Percentiles rank a stretch among this genome's conserved stretches.
Evolutionary conservation across 2,888 invertebrate species (phyloP).

Genomic region (Labia minor): DNA sequence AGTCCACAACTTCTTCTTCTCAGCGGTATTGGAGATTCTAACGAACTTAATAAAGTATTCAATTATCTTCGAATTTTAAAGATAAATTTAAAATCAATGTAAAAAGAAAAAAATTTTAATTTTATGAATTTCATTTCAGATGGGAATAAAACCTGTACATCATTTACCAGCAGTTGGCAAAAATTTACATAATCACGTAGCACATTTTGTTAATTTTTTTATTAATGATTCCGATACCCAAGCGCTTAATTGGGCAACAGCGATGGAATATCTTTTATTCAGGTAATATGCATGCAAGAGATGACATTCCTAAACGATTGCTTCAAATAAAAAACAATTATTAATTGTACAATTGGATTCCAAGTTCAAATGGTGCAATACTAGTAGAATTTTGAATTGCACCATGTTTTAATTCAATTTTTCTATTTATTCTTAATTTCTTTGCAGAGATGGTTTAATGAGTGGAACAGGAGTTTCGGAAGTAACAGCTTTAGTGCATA

Average conservation of each 20-base stretch:
- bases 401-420: not conserved
- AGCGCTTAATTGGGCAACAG: conserved; percentile 82
- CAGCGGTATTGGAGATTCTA: conserved; percentile 75
- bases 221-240: conserved; percentile 76
- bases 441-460: conserved; percentile 67
- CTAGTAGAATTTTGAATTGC: too few relatives aligned
- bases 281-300: not conserved
- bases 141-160: conserved; percentile 55
- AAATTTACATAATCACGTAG: conserved; percentile 79
- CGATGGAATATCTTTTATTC: conserved; percentile 81
- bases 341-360: too few relatives aligned
- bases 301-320: not conserved
- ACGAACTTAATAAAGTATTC: conserved; percentile 46
- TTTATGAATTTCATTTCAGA: conserved; percentile 23
- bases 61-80: too few relatives aligned
- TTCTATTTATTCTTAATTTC: not conserved
- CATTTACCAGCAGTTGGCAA: conserved; percentile 69
- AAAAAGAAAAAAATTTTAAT: too few relatives aligned
- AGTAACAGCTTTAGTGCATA: conserved; percentile 72
- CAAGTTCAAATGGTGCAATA: too few relatives aligned
- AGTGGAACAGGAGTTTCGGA: conserved; percentile 80
- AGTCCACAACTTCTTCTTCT: conserved; percentile 85
- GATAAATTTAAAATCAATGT: too few relatives aligned
- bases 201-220: conserved; percentile 64
- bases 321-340: not conserved